Base-by-base conservation (phyloP, 2,797 vertebrate species). In the Emydoidea blandingii region DNA sequence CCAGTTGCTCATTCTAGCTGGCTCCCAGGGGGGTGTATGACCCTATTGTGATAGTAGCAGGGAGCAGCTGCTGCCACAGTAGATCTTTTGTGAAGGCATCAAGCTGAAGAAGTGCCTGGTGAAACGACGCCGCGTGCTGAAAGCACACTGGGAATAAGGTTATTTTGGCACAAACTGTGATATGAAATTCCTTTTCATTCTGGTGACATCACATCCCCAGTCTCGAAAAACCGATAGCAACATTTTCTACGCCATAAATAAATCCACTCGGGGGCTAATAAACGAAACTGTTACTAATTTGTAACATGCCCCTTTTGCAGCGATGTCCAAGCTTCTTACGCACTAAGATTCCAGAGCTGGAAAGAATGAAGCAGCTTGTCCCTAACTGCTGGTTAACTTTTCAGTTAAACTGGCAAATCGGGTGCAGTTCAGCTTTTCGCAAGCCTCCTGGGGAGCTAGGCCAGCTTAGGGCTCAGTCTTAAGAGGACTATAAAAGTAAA, bases 341-440 rank as follows among this genome's bases (percentile, higher is more conserved):
- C 86, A 78, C 68, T 96, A 79, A 97, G 96, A 98, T 98, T 98
- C 98, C 98, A 98, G 97, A 93, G 91, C 95, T 98, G 98, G 97
- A 98, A 98, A 98, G 97, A 98, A 98, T 97, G 98, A 98, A 97
- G 97, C 96, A 95, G 95, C 96, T 98, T 98, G 97, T 98, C 97
- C 98, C 98, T 96, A 92, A 95, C 91, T 90, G 37, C 97, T 97
- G 97, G 97, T 98, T 98, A 98, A 98, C 92, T 98, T 98, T 98
- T 96, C 98, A 97, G 97, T 96, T 97, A 83, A 97, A 95, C 93
- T 90, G 95, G 97, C 96, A 95, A 96, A 95, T 97, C 96, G 97
- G 98, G 98, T 98, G 97, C 98, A 98, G 95, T 97, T 97, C 92
- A 96, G 94, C 94, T 98, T 98, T 98, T 98, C 98, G 98, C 97